Conservation (phyloP, 1,140 invertebrate species). For the Rhagoletis pomonella region DNA sequence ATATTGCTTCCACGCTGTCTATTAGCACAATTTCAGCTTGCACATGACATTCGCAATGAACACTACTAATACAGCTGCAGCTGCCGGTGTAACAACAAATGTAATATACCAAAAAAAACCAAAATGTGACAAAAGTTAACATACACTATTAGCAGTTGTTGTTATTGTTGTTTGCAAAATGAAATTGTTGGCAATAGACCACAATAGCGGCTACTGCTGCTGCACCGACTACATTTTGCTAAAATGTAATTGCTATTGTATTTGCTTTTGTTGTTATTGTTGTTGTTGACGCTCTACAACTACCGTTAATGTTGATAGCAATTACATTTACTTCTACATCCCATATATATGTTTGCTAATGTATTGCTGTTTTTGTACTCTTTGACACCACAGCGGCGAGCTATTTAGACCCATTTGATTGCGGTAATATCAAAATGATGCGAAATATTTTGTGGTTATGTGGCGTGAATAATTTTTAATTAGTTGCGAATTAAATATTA, state of each 20-base stretch:
- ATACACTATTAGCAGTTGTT: background rate
- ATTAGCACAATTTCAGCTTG: slow-evolving; percentile 34
- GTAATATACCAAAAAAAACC: background rate
- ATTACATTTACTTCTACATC: background rate
- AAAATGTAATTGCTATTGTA: slow-evolving; percentile 8
- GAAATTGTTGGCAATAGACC: slow-evolving; percentile 4
- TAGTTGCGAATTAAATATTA: background rate
- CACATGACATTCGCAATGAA: slow-evolving; percentile 10
- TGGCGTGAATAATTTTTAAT: background rate
- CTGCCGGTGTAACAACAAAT: background rate
- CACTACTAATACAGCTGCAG: background rate
- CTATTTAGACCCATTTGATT: background rate
- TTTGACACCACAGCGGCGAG: background rate
- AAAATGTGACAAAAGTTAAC: no score
- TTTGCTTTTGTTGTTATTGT: slow-evolving; percentile 4
- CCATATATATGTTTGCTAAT: background rate
- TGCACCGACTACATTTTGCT: background rate
- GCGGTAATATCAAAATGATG: background rate
- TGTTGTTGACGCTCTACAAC: background rate
- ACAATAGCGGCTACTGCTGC: slow-evolving; percentile 16
- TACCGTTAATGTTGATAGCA: background rate
- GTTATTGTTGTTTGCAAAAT: background rate
- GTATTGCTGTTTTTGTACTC: background rate
- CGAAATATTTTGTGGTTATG: background rate
- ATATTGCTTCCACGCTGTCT: background rate